A percentile compares a stretch with the other conserved stretches of the same genome.
Evolutionary conservation across 1,140 invertebrate genomes (phyloP).

Genomic region (Rhyzopertha dominica): DNA sequence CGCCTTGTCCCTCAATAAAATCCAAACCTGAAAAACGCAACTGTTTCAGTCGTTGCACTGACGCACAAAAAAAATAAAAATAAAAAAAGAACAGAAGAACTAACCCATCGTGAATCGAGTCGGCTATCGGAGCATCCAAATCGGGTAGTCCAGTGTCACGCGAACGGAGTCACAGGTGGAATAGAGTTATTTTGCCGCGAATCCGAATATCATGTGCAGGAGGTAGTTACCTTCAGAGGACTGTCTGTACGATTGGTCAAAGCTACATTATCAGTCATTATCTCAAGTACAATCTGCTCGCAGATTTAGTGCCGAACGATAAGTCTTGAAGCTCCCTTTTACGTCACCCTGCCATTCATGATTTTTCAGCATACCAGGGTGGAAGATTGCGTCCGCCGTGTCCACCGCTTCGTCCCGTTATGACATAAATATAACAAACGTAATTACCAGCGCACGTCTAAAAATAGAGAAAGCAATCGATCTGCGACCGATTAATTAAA

Average conservation of each 20-base stretch:
- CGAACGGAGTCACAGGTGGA: slow-evolving; percentile 20
- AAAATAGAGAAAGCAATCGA: slow-evolving; percentile 31
- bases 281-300: slow-evolving; percentile 39
- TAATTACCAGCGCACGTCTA: too few species aligned
- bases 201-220: slow-evolving; percentile 31
- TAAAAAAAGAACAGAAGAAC: slow-evolving; percentile 6
- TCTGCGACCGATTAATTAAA: slow-evolving; percentile 24
- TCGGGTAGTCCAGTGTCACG: slow-evolving; percentile 10
- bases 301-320: slow-evolving; percentile 8
- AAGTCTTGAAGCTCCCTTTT: neutral
- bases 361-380: too few species aligned
- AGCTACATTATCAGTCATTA: slow-evolving; percentile 36
- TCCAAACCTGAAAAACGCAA: slow-evolving; percentile 54
- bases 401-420: too few species aligned
- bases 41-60: neutral
- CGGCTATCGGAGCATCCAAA: neutral
- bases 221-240: slow-evolving; percentile 34
- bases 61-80: slow-evolving; percentile 3
- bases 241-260: slow-evolving; percentile 28
- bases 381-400: too few species aligned
- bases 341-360: too few species aligned
- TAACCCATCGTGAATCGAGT: slow-evolving; percentile 21
- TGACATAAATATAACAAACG: too few species aligned
- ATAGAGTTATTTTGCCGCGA: slow-evolving; percentile 23
- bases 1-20: slow-evolving; percentile 62